Base-by-base conservation (phyloP, 2,797 vertebrate species). In the Bucorvus abyssinicus region DNA sequence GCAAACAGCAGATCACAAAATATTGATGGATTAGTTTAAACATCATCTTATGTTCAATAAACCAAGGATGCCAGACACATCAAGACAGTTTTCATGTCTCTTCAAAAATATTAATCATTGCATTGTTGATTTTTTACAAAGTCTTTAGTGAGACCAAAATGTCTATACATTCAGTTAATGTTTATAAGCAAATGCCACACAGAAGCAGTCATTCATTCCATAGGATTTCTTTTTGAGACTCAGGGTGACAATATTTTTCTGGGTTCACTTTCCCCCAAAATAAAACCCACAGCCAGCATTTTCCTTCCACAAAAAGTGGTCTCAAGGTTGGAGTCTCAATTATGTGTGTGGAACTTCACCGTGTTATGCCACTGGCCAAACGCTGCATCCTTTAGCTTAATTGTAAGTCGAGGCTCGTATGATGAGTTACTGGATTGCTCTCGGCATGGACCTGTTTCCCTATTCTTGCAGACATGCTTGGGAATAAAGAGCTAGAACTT, bases 21-120 rank as follows among this genome's bases (percentile, higher is more conserved):
- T 45, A 86, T 73, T 4, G 12, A 71, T 32, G 15, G 42, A 74
- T 87, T 93, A 74, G 47, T 82, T 90, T 89, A 90, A 89, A 90
- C 42, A 26, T 91, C 74, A 49, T 84, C 49, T 73, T 69, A 84
- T 88, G 8, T 77, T 73, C 70, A 82, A 70, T 84, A 93, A 93
- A 87, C 19, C 70, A 82, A 81, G 36, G 52, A 88, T 82, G 60
- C 60, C 38, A 87, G 34, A 79, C 44, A 64, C 29, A 89, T 30
- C 67, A 61, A 76, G 56, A 52, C 11, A 74, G 52, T 56, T 93
- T 88, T 76, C 91, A 90, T 52, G 17, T 65, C 50, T 87, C 85
- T 90, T 88, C 9, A 89, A 69, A 96, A 96, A 75, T 68, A 96
- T 19, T 71, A 92, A 92, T 61, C 38, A 42, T 26, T 59, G 18